These are phyloP conservation scores for Caenorhabditis panamensis DNA, from an alignment of 2,888 invertebrate species.

Conservation along the genomic window DNA sequence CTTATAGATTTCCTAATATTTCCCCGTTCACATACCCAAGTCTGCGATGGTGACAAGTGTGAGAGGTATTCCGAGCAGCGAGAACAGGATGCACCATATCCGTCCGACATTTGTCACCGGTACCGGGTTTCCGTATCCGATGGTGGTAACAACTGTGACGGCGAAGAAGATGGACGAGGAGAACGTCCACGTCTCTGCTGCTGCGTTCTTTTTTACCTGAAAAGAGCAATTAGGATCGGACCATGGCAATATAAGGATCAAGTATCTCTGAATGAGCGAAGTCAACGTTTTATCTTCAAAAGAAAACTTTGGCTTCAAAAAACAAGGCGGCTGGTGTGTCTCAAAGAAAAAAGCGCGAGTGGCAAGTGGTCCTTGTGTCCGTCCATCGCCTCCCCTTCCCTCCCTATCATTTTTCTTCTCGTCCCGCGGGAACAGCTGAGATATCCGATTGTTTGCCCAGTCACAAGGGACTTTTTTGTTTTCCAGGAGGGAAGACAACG, in stretches of 20 bases:
- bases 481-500: too few relatives aligned
- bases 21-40: constrained; percentile 77
- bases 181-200: constrained; percentile 81
- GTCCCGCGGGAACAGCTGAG: constrained; percentile 54
- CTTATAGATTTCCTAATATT: too few relatives aligned
- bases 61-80: constrained; percentile 81
- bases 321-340: background rate
- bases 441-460: background rate
- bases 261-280: too few relatives aligned
- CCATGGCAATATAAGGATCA: background rate
- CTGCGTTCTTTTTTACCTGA: constrained; percentile 78
- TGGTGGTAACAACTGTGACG: constrained; percentile 81
- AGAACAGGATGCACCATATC: constrained; percentile 79
- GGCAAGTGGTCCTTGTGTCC: constrained; percentile 9
- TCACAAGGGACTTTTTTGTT: constrained; percentile 45
- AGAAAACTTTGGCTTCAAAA: background rate
- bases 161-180: constrained; percentile 81
- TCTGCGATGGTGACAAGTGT: constrained; percentile 81
- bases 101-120: constrained; percentile 79
- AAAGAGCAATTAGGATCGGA: too few relatives aligned
- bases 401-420: constrained; percentile 17
- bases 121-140: constrained; percentile 81
- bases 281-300: too few relatives aligned
- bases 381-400: background rate
- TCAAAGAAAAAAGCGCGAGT: background rate